These are phyloP conservation scores for Theonella swinhoei DNA, from an alignment of 37 sponge, comb jelly and placozoan species.

Conservation along the genomic window DNA sequence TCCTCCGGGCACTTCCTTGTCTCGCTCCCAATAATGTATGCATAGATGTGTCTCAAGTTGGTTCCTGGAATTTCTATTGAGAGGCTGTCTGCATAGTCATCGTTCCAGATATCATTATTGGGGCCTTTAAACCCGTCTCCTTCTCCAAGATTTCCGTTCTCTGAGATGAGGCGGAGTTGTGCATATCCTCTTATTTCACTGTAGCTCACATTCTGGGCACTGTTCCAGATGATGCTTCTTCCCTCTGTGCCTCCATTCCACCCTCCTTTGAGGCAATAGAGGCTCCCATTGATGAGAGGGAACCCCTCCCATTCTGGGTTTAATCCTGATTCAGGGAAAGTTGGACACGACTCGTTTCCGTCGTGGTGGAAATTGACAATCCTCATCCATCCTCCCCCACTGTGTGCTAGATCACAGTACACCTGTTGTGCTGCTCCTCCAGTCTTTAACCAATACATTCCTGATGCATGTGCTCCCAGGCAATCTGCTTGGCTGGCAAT, in stretches of 20 bases:
- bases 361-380: background rate
- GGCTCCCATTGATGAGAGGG: background rate
- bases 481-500: background rate
- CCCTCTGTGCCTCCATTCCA: background rate
- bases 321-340: background rate
- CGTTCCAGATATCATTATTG: background rate
- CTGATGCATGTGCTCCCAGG: background rate
- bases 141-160: background rate
- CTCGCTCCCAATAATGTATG: background rate
- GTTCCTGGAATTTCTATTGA: background rate
- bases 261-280: background rate
- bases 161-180: background rate
- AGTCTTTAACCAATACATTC: background rate
- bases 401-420: conserved; percentile 15
- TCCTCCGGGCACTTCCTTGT: background rate
- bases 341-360: conserved; percentile 1
- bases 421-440: background rate
- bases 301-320: background rate
- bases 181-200: conserved; percentile 2
- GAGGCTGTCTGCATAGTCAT: background rate
- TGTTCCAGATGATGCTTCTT: background rate
- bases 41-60: background rate
- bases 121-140: background rate
- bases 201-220: background rate
- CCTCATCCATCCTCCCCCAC: conserved; percentile 3